A percentile compares a stretch with the other conserved stretches of the same genome.
phyloP scores from a whole-genome alignment of 2,888 invertebrate genomes.

The Carcina quercana region DNA sequence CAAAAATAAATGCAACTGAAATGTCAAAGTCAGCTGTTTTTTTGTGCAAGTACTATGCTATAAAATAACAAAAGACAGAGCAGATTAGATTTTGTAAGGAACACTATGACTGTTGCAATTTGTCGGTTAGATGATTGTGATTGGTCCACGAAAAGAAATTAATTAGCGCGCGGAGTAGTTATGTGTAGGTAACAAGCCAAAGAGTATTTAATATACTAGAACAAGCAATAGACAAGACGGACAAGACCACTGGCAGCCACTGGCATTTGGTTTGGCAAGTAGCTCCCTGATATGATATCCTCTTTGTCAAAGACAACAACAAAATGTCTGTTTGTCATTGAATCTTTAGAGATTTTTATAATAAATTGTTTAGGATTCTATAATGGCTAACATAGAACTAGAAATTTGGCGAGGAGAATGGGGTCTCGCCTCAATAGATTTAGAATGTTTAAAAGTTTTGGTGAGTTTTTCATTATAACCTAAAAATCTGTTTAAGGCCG shows the following conservation, averaged over 20 bases:
- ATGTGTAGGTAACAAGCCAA: too few relatives aligned
- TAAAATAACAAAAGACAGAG: too few relatives aligned
- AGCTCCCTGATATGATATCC: too few relatives aligned
- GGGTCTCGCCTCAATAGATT: slow-evolving; percentile 90
- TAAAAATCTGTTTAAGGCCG: slow-evolving; percentile 28
- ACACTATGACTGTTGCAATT: too few relatives aligned
- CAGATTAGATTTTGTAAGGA: background rate
- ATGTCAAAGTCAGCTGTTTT: slow-evolving; percentile 8
- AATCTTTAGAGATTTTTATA: slow-evolving; percentile 13
- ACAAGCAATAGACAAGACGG: too few relatives aligned
- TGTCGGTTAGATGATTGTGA: too few relatives aligned
- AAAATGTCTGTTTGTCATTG: slow-evolving; percentile 12
- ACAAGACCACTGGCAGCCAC: too few relatives aligned
- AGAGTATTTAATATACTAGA: too few relatives aligned
- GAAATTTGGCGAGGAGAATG: slow-evolving; percentile 91
- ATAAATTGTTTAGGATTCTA: slow-evolving; percentile 13
- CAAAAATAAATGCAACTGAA: too few relatives aligned
- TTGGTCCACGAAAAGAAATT: slow-evolving; percentile 7
- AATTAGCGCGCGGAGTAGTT: too few relatives aligned
- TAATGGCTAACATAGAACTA: slow-evolving; percentile 72
- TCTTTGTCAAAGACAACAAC: slow-evolving; percentile 5
- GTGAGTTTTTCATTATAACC: slow-evolving; percentile 68
- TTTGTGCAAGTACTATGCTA: too few relatives aligned
- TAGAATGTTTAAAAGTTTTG: slow-evolving; percentile 86
- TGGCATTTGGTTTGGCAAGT: too few relatives aligned